These are phyloP conservation scores for Phylloscopus trochiloides DNA, from an alignment of 2,113 vertebrate genomes.

Conservation along the genomic window DNA sequence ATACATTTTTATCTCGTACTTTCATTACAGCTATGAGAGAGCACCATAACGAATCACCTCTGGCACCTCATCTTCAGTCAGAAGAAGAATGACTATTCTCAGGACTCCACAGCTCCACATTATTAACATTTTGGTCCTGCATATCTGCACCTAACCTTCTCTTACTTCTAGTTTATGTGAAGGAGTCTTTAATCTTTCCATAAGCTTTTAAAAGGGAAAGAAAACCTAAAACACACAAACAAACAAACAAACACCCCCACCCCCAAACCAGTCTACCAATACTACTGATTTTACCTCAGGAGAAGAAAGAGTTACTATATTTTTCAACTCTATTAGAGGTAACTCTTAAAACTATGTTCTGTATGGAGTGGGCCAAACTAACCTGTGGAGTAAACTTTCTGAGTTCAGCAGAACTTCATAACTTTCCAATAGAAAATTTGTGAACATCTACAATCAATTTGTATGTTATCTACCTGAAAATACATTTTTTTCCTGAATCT, in stretches of 20 bases:
- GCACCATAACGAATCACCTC: slow-evolving; percentile 2
- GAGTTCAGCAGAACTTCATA: not conserved
- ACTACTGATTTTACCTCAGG: not conserved
- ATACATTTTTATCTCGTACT: not conserved
- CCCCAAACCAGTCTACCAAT: not conserved
- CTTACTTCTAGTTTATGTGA: not conserved
- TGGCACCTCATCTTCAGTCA: slow-evolving; percentile 6
- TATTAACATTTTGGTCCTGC: not conserved
- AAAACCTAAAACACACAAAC: not conserved
- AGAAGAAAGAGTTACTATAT: not conserved
- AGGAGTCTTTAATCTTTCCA: not conserved
- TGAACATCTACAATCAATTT: not conserved
- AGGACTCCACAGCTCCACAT: not conserved
- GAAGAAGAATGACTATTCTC: not conserved
- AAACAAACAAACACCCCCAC: not conserved
- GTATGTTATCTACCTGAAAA: not conserved
- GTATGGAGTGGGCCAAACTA: not conserved
- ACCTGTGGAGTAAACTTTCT: not conserved
- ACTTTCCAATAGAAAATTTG: not conserved
- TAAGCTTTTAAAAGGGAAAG: not conserved
- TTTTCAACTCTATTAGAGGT: not conserved
- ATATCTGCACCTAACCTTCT: not conserved
- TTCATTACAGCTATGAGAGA: not conserved
- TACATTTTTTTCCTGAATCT: not conserved
- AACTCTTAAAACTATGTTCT: not conserved